phyloP scores from a whole-genome alignment of 2,113 vertebrate species.

The Gyps fulvus region DNA sequence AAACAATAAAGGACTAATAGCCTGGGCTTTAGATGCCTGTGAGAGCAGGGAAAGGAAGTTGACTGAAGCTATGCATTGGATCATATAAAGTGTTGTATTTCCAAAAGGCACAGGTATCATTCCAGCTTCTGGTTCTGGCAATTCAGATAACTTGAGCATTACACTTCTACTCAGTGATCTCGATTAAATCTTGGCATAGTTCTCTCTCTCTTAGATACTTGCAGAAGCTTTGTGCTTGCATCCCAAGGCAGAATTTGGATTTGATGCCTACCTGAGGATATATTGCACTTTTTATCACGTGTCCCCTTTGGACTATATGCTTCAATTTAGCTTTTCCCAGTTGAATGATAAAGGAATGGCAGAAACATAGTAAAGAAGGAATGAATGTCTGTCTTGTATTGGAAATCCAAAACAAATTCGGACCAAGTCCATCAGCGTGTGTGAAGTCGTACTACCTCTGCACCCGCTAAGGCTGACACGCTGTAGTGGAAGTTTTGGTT shows the following conservation, averaged over 20 bases:
- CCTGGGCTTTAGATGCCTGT: not conserved
- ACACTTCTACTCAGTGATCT: not conserved
- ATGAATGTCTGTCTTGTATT: not conserved
- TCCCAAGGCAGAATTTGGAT: not conserved
- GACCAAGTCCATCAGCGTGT: rapidly evolving
- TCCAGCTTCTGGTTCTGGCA: not conserved
- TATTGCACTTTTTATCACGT: rapidly evolving
- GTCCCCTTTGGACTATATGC: not conserved
- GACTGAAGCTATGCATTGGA: not conserved
- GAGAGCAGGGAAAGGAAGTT: not conserved
- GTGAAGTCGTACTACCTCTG: not conserved
- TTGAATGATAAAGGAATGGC: not conserved
- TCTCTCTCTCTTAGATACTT: not conserved
- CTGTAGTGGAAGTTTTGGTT: not conserved
- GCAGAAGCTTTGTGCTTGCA: not conserved
- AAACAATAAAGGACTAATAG: not conserved
- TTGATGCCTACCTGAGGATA: not conserved
- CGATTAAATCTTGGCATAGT: not conserved
- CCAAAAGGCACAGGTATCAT: not conserved
- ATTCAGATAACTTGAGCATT: not conserved
- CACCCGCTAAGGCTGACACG: rapidly evolving
- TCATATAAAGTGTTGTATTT: not conserved
- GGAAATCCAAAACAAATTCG: not conserved
- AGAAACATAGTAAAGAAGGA: not conserved
- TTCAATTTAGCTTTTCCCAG: not conserved